phyloP scores from a whole-genome alignment of 2,113 vertebrate species.

The Eonycteris spelaea region DNA sequence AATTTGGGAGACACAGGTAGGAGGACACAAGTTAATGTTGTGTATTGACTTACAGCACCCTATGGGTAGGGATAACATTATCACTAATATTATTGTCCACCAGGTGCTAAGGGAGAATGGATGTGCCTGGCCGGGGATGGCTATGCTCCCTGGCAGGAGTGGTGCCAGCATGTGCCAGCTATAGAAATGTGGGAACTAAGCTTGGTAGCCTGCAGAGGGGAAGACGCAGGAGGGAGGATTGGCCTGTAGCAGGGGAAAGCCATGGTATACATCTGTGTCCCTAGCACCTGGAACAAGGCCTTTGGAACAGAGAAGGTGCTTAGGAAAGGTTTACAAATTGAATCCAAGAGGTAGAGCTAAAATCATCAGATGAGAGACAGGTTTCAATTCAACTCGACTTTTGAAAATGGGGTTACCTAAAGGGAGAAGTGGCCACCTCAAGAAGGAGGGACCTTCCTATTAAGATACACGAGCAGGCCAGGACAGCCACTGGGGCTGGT shows the following conservation, averaged over 20 bases:
- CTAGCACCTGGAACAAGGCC: background rate
- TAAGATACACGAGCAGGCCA: background rate
- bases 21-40: background rate
- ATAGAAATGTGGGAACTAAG: background rate
- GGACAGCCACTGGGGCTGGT: background rate
- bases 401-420: background rate
- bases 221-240: background rate
- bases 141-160: background rate
- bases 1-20: background rate
- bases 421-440: background rate
- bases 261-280: background rate
- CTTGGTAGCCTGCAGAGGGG: background rate
- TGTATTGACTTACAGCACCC: background rate
- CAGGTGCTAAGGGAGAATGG: background rate
- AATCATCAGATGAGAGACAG: background rate
- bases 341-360: background rate
- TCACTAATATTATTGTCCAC: background rate
- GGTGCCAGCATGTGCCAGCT: background rate
- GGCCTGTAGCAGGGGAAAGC: background rate
- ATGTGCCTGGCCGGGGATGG: accelerated
- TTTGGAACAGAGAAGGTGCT: background rate
- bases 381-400: background rate
- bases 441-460: background rate
- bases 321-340: background rate
- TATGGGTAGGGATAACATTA: background rate